Percentiles rank a stretch among this genome's conserved stretches.
phyloP scores from a whole-genome alignment of 1,140 invertebrate species.

The Nymphalis io region DNA sequence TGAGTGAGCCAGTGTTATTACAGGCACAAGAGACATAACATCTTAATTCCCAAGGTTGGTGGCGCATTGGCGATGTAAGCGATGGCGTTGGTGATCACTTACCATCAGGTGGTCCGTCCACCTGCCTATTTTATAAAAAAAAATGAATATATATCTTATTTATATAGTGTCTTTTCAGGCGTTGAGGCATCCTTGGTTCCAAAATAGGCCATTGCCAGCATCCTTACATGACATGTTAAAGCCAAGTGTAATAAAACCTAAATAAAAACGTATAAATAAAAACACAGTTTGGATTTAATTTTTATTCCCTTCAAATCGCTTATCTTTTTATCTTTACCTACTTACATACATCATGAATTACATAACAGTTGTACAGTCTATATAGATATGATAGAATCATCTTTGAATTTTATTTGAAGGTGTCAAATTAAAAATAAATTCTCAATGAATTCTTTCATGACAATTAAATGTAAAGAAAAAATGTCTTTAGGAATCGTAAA shows the following conservation, averaged over 20 bases:
- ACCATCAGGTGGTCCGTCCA: too few relatives aligned
- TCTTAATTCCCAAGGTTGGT: too few relatives aligned
- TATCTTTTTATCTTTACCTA: conserved; percentile 15
- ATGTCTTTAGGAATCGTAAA: background rate
- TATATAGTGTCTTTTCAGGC: too few relatives aligned
- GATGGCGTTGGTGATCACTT: too few relatives aligned
- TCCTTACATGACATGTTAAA: conserved; percentile 74
- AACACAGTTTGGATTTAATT: conserved; percentile 32
- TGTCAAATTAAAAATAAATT: background rate
- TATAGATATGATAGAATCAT: conserved; percentile 53
- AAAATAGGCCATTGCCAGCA: conserved; percentile 60
- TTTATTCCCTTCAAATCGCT: conserved; percentile 38
- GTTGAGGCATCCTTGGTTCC: conserved; percentile 72
- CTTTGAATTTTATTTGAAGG: background rate
- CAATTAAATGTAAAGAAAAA: background rate
- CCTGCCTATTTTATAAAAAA: too few relatives aligned
- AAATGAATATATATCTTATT: too few relatives aligned
- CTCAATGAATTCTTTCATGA: background rate
- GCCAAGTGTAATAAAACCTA: conserved; percentile 52
- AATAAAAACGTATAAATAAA: conserved; percentile 46
- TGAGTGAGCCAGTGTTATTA: too few relatives aligned
- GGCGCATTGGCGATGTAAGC: too few relatives aligned
- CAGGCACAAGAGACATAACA: too few relatives aligned
- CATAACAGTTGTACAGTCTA: conserved; percentile 56
- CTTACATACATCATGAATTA: conserved; percentile 28